phyloP scores from a whole-genome alignment of 1,140 invertebrate species.

The Macrobrachium nipponense region DNA sequence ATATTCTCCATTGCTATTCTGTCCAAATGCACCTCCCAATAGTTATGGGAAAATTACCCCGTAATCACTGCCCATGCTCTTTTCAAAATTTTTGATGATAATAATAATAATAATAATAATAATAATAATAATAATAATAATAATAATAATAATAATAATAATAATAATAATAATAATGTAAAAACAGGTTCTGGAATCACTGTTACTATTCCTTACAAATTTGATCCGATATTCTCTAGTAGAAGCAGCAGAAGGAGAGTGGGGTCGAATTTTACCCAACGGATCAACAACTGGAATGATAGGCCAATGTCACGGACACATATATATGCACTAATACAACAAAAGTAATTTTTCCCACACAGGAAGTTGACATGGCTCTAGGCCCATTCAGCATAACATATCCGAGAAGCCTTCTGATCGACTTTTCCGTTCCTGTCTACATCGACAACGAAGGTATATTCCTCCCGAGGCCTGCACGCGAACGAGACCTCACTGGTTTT shows the following conservation, averaged over 20 bases:
- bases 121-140: too few species aligned
- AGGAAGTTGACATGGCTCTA: slow-evolving; percentile 26
- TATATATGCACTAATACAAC: too few species aligned
- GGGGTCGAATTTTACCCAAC: not conserved
- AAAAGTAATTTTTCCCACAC: not conserved
- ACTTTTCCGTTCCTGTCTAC: slow-evolving; percentile 4
- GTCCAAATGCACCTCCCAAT: too few species aligned
- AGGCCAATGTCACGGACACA: not conserved
- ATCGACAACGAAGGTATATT: not conserved
- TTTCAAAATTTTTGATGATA: too few species aligned
- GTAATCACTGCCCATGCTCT: too few species aligned
- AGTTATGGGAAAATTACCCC: too few species aligned
- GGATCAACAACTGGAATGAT: not conserved
- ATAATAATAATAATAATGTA: too few species aligned
- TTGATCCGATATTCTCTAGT: not conserved
- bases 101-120: too few species aligned
- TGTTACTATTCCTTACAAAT: not conserved
- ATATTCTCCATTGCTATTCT: too few species aligned
- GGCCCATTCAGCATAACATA: slow-evolving; percentile 17
- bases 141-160: too few species aligned
- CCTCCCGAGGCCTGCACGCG: not conserved
- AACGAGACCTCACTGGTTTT: slow-evolving; percentile 2
- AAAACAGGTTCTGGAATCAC: not conserved
- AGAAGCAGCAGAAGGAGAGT: not conserved
- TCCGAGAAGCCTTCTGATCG: not conserved